A percentile compares a stretch with the other conserved stretches of the same genome.
phyloP scores from a whole-genome alignment of 2,113 vertebrate genomes.

The Syngnathus typhle region DNA sequence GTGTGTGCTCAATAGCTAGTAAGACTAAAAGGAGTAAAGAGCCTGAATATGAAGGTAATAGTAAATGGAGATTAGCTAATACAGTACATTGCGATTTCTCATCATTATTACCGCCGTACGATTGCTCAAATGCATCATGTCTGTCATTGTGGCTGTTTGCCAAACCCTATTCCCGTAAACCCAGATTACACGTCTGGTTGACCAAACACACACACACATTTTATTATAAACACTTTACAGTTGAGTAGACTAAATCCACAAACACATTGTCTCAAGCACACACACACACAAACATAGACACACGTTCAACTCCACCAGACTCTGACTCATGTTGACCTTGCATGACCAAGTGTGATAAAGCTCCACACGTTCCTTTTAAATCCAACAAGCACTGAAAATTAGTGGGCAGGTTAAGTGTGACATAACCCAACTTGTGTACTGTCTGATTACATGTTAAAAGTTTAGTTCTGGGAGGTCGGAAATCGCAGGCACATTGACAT shows the following conservation, averaged over 20 bases:
- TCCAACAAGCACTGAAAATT: constrained; percentile 9
- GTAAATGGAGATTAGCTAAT: constrained; percentile 30
- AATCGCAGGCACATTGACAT: constrained; percentile 3
- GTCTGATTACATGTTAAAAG: constrained; percentile 5
- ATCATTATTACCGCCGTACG: too few species aligned
- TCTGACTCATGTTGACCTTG: constrained; percentile 40
- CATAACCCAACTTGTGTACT: neutral
- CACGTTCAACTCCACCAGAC: constrained; percentile 3
- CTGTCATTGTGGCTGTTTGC: constrained; percentile 29
- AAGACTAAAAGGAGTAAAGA: neutral
- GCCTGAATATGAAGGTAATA: constrained; percentile 32
- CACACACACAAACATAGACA: constrained; percentile 9
- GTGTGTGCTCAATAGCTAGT: neutral
- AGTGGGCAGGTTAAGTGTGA: constrained; percentile 2
- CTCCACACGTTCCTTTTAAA: neutral
- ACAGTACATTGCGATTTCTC: neutral
- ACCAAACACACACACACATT: constrained; percentile 8
- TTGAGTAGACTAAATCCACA: constrained; percentile 23
- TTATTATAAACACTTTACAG: constrained; percentile 22
- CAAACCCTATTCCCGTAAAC: constrained; percentile 52
- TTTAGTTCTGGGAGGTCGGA: constrained; percentile 21
- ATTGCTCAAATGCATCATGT: neutral
- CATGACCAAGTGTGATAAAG: constrained; percentile 35
- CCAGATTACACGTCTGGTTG: constrained; percentile 45
- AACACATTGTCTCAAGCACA: constrained; percentile 11